Base-by-base conservation (phyloP, 1,140 invertebrate species). In the Brachionus asplanchnoidis region DNA sequence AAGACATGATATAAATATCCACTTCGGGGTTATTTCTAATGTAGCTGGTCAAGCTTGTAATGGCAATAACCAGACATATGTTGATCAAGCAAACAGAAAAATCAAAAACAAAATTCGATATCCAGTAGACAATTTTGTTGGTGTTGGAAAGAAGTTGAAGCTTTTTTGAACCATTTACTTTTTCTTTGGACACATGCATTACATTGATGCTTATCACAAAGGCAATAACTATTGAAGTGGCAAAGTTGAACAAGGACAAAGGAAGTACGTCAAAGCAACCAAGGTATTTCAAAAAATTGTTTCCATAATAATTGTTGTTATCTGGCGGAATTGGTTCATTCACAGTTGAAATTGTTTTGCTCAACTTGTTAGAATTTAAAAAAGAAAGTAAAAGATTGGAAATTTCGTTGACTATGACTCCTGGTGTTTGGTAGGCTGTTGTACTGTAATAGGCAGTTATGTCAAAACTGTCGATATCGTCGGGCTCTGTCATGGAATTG, bases 161-260 rank as follows among this genome's bases (percentile, higher is more conserved):
- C 20, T 84, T 70, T 84, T 84, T 84, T 28, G 82, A 84, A 73
- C 60, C 60, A 73, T 68, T 70, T 23, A 84, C 23, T 20, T 36
- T 53, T 56, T 84, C 82, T 17, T 53, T 36, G n/a, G 60, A 56
- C 6, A 84, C 40, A 73, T 68, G 46, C 60, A 84, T 68, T 32
- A 68, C 36, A 44, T 56, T 36, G 17, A 84, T 68, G 20, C 82
- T 70, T 8, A 84, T 84, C 8, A 84, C 42, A 56, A 84, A 50
- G 1, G 42, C n/a, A 20, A 46, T 36, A 6, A 73, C 32, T 20
- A 84, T 68, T 1, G 60, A 36, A 17, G 44, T 53, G 6, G 53
- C 32, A 46, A 73, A 84, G 53, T 70, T 84, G 23, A 84, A 84
- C 28, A 84, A 56, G 14, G 82, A 84, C 14, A 84, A 50, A 11